These are phyloP conservation scores for Poeciliopsis retropinna DNA, from an alignment of 2,113 vertebrate genomes.

Conservation along the genomic window DNA sequence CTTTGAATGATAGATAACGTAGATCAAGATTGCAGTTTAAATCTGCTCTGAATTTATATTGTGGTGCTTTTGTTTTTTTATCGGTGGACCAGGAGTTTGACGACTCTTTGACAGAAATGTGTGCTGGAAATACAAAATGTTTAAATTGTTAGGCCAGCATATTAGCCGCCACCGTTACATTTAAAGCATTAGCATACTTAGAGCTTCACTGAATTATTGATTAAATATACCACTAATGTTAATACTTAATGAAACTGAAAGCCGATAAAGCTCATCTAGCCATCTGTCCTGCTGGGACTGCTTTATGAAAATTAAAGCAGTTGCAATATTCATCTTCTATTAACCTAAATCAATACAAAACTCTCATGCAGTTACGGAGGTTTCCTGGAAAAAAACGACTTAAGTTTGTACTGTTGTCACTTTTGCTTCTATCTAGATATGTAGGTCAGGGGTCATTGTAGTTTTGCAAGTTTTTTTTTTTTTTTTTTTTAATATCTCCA, in stretches of 20 bases:
- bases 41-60: too few relatives aligned
- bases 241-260: constrained; percentile 28
- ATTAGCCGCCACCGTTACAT: not conserved
- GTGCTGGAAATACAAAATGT: not conserved
- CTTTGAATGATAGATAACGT: too few relatives aligned
- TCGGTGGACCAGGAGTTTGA: too few relatives aligned
- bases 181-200: not conserved
- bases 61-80: too few relatives aligned
- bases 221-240: constrained; percentile 23
- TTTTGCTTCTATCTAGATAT: constrained; percentile 7
- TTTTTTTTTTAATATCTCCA: not conserved
- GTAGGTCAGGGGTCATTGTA: constrained; percentile 29
- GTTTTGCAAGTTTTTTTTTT: constrained; percentile 8
- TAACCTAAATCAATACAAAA: not conserved
- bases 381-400: not conserved
- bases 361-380: not conserved
- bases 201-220: constrained; percentile 34
- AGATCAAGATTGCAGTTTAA: too few relatives aligned
- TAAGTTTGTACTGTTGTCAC: not conserved
- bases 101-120: not conserved
- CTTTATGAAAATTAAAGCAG: too few relatives aligned
- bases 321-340: not conserved
- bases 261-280: constrained; percentile 2
- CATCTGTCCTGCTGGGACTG: not conserved
- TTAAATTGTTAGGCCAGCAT: not conserved